These are phyloP conservation scores for Colius striatus DNA, from an alignment of 2,113 vertebrate genomes.

Conservation along the genomic window DNA sequence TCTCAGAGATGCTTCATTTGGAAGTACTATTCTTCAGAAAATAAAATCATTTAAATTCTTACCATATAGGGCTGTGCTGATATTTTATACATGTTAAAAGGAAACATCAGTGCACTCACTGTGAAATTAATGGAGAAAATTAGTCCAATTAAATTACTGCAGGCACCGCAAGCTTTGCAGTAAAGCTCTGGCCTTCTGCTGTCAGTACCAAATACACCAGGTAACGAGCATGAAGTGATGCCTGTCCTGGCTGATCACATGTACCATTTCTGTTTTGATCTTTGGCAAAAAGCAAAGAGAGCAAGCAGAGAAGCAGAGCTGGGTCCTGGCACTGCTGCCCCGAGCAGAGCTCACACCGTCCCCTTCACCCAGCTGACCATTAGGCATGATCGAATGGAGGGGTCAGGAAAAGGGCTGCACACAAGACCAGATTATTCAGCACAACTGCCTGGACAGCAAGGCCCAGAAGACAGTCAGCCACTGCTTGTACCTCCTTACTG, in stretches of 20 bases:
- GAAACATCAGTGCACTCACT: neutral
- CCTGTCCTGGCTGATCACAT: neutral
- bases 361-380: neutral
- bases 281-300: neutral
- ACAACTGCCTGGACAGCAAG: fast-evolving
- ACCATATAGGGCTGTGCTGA: neutral
- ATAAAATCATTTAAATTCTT: neutral
- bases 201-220: neutral
- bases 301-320: neutral
- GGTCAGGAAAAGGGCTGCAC: neutral
- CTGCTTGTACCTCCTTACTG: neutral
- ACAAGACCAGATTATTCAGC: fast-evolving
- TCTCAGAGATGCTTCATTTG: neutral
- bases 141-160: neutral
- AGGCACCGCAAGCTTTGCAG: neutral
- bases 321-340: neutral
- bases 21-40: neutral
- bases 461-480: neutral
- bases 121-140: neutral
- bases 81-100: neutral
- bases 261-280: neutral
- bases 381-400: fast-evolving
- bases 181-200: neutral
- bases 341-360: fast-evolving
- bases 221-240: neutral